Base-by-base conservation (phyloP, 2,113 vertebrate species). In the Heterocephalus glaber region DNA sequence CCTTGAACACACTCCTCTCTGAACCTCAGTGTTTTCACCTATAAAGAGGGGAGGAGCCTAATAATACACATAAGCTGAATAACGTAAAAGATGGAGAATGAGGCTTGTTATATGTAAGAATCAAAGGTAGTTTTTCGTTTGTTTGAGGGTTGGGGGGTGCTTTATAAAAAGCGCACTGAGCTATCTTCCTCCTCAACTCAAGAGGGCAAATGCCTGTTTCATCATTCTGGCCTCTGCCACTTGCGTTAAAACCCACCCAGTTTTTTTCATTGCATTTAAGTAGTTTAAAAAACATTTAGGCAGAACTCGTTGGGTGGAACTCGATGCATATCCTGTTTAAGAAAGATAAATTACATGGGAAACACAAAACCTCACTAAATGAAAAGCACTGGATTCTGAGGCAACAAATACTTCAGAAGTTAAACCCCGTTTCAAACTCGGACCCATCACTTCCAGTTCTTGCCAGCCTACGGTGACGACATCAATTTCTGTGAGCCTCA, bases 131-230 rank as follows among this genome's bases (percentile, higher is more conserved):
- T 1, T 2, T 24, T 1, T 4, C 28, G 38, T 66, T 44, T 54
- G 17, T 38, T 44, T 49, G 7, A 3, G 44, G 13, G 2, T 1
- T 1, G 24, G 17, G 14, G 8, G 19, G 2, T 9, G 20, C n/a
- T 86, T 91, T 77, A 63, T n/a, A n/a, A 49, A 33, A 83, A 83
- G 11, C 9, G 13, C 22, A 38, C 26, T 16, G n/a, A 33, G 86
- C 19, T 56, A 68, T 52, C 44, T 70, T 86, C 28, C 83, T 58
- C 38, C 24, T 68, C 41, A 81, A 60, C 7, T 38, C 28, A 35
- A 52, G 33, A 74, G 1, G 24, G 9, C 44, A 83, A 72, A 56
- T 8, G 74, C 33, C 88, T 24, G 20, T n/a, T 28, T 58, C 80
- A 84, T 17, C 81, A 24, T 24, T 6, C 58, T 22, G 65, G 22